A percentile compares a stretch with the other conserved stretches of the same genome.
phyloP scores from a whole-genome alignment of 2,888 invertebrate genomes.

The Synanthedon andrenaeformis region DNA sequence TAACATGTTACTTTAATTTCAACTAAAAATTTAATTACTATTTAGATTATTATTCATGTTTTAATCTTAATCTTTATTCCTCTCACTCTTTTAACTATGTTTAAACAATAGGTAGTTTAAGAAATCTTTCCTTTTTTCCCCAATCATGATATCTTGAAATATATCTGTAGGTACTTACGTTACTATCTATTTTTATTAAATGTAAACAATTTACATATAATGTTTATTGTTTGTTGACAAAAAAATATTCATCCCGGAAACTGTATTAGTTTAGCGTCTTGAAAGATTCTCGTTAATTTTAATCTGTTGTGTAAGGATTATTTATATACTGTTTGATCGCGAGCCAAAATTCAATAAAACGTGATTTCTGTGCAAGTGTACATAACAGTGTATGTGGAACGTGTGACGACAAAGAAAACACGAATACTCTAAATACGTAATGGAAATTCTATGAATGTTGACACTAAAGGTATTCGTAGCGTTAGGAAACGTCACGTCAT shows the following conservation, averaged over 20 bases:
- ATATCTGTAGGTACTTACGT: no score
- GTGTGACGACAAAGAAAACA: conserved; percentile 30
- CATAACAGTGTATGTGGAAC: conserved; percentile 38
- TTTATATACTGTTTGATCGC: conserved; percentile 13
- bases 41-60: no score
- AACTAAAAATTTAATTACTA: no score
- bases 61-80: no score
- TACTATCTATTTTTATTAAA: no score
- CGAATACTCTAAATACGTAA: conserved; percentile 27
- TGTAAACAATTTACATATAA: no score
- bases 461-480: not conserved
- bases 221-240: no score
- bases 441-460: not conserved
- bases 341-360: conserved; percentile 54
- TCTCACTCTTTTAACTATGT: no score
- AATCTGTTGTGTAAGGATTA: conserved; percentile 4
- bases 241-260: not conserved
- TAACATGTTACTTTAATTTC: no score
- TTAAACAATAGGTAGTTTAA: no score
- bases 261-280: not conserved
- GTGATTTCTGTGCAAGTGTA: conserved; percentile 37
- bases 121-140: no score
- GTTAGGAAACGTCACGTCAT: not conserved
- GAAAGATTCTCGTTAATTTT: not conserved
- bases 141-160: no score